Conservation (phyloP, 2,113 vertebrate species). For the Prochilodus magdalenae region DNA sequence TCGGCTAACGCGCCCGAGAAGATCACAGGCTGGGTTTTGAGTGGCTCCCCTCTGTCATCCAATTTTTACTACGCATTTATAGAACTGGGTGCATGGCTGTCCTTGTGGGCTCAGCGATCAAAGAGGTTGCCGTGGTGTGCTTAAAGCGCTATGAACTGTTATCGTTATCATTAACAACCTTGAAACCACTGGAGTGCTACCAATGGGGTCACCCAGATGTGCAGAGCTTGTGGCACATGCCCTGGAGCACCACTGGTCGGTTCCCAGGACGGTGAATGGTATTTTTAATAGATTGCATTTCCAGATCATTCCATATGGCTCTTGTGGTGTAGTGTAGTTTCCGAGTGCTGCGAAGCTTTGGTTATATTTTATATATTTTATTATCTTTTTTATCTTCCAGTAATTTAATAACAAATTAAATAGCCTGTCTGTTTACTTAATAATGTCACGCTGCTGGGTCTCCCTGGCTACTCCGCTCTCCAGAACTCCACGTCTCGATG, state of each 20-base stretch:
- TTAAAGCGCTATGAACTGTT: background rate
- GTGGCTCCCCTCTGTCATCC: background rate
- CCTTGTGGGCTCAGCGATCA: too few species aligned
- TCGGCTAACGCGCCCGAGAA: background rate
- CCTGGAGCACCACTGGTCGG: background rate
- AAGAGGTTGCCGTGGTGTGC: too few species aligned
- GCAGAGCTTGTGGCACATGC: background rate
- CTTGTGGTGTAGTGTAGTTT: background rate
- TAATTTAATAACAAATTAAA: too few species aligned
- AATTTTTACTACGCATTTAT: background rate
- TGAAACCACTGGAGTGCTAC: background rate
- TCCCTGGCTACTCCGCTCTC: background rate
- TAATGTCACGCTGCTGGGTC: too few species aligned
- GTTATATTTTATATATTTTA: too few species aligned
- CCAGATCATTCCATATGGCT: too few species aligned
- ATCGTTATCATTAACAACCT: background rate
- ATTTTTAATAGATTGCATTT: background rate
- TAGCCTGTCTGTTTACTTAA: too few species aligned
- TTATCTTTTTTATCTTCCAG: too few species aligned
- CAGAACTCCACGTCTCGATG: too few species aligned
- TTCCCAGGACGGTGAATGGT: background rate
- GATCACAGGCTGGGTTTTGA: background rate
- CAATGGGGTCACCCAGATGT: background rate
- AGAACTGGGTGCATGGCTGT: background rate
- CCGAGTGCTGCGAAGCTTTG: background rate